Evolutionary conservation across 1,140 invertebrate species (phyloP).

Genomic region (Zaprionus lachaisei): DNA sequence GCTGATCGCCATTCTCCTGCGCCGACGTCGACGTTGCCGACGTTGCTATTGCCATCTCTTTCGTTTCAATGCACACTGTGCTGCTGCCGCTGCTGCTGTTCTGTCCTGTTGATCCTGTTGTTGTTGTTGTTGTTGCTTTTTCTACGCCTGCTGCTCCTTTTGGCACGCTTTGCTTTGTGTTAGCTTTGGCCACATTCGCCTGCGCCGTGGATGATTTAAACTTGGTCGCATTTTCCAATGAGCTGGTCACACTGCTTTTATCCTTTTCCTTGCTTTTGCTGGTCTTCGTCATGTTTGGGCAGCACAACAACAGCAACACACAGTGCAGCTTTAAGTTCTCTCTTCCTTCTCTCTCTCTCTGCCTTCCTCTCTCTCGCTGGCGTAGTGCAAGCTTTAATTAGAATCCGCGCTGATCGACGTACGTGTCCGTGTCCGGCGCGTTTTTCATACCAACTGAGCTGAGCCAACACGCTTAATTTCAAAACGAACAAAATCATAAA

Average conservation of each 20-base stretch:
- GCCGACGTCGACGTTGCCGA: constrained; percentile 14
- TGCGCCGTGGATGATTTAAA: constrained; percentile 44
- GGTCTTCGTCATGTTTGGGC: constrained; percentile 62
- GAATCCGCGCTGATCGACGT: constrained; percentile 54
- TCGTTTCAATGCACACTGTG: constrained; percentile 25
- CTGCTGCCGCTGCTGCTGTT: neutral
- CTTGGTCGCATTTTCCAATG: constrained; percentile 1
- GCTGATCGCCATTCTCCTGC: constrained; percentile 44
- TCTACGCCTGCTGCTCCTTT: constrained; percentile 23
- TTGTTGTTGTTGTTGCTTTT: constrained; percentile 53
- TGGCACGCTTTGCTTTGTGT: constrained; percentile 66
- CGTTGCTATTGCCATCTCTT: constrained; percentile 60
- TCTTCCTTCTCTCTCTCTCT: neutral
- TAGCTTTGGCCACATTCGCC: constrained; percentile 69
- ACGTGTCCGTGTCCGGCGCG: constrained; percentile 77
- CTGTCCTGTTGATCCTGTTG: constrained; percentile 8
- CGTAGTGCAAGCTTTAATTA: constrained; percentile 27
- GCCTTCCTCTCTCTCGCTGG: neutral
- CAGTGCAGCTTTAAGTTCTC: constrained; percentile 11
- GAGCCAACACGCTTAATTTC: constrained; percentile 61
- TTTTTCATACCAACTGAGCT: constrained; percentile 74
- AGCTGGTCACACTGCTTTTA: constrained; percentile 26
- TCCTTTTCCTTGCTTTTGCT: constrained; percentile 72
- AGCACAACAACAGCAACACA: constrained; percentile 15
- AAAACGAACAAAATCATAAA: constrained; percentile 71